phyloP scores from a whole-genome alignment of 2,113 vertebrate genomes.

The Colinus virginianus region DNA sequence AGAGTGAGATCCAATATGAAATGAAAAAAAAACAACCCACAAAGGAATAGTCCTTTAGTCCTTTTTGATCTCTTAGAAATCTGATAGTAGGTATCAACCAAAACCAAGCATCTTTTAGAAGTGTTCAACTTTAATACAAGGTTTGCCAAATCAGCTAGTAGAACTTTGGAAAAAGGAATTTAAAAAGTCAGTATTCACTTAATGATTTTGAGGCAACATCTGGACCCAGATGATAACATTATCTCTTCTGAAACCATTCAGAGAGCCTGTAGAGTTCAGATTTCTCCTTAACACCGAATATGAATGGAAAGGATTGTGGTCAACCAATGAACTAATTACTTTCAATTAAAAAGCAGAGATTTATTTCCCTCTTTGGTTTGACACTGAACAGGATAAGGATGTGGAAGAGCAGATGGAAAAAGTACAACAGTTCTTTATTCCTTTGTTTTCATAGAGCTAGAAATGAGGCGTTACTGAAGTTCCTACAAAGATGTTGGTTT shows the following conservation, averaged over 20 bases:
- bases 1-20: not conserved
- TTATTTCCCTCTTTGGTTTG: not conserved
- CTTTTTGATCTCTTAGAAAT: not conserved
- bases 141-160: not conserved
- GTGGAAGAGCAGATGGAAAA: not conserved
- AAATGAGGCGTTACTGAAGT: not conserved
- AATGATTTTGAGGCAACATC: not conserved
- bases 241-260: not conserved
- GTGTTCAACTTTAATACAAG: not conserved
- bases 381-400: not conserved
- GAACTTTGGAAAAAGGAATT: not conserved
- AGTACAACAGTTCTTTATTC: not conserved
- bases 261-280: not conserved
- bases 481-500: not conserved
- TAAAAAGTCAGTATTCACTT: not conserved
- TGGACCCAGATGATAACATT: not conserved
- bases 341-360: not conserved
- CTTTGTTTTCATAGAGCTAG: not conserved
- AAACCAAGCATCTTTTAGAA: not conserved
- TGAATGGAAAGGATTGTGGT: not conserved
- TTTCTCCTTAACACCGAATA: not conserved
- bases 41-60: no score
- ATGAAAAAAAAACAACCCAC: not conserved
- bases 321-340: not conserved
- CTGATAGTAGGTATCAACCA: rapidly evolving